Evolutionary conservation across 1,140 invertebrate genomes (phyloP), one percentile per base, ranked within the genome.

Genomic region (Zaprionus gabonicus): DNA sequence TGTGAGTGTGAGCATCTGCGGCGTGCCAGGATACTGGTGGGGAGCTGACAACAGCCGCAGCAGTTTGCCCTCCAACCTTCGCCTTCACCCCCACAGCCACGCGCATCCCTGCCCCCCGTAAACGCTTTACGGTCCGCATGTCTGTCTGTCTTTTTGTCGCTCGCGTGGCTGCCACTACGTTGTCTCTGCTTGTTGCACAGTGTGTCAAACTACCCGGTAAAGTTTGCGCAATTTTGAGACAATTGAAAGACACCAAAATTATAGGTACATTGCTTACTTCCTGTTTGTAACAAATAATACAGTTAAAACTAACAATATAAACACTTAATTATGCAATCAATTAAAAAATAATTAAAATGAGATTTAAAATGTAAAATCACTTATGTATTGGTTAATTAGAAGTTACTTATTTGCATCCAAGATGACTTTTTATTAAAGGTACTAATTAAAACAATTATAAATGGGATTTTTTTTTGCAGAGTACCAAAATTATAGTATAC

Each of bases 21-120:
- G 81, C 85, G 68, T 79, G 85, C 83, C 83, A 83, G 77, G 80
- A 65, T 68, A 78, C 70, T 78, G 71, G 64, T 78, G 76, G 71
- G 69, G 46, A 82, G 71, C 71, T 49, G 49, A 67, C 71, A 51
- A 51, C 59, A 75, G 64, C 71, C 71, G 64, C 55, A 81, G 67
- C 69, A 78, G 60, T 71, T 63, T 55, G 25, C 17, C 46, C 46
- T 46, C n/a, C 41, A 46, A 17, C 41, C 41, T 46, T 17, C 41
- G n/a, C 41, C n/a, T 17, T 1, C 41, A 3, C 5, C 41, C 41
- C 9, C n/a, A n/a, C n/a, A 3, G 4, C 10, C 36, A 12, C 0
- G 1, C 41, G 4, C n/a, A 3, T 15, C 71, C 59, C 10, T 13
- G 13, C 20, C 23, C 71, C 56, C 27, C 44, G 60, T 62, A 78